Evolutionary conservation across 1,140 invertebrate genomes (phyloP).

Genomic region (Hormaphis cornu): DNA sequence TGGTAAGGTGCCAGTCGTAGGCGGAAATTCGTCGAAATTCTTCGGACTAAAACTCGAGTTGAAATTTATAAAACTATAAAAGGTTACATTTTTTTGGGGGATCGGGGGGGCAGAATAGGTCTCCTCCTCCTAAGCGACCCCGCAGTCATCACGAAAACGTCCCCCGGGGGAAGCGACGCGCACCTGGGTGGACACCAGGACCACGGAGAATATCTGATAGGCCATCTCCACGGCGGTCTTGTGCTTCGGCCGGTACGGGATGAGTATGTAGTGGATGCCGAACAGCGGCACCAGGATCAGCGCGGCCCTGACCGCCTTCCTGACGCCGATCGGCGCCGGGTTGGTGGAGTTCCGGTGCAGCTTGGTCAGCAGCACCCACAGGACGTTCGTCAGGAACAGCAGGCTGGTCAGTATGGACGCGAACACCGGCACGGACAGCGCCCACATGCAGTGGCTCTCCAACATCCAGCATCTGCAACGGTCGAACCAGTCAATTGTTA

Average conservation of each 20-base stretch:
- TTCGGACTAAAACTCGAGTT: no score
- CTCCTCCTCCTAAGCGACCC: not conserved
- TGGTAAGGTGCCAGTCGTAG: no score
- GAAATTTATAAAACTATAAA: no score
- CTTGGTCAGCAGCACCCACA: constrained; percentile 62
- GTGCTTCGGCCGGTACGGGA: constrained; percentile 68
- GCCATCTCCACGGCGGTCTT: constrained; percentile 58
- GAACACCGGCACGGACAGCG: constrained; percentile 66
- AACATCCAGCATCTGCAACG: constrained; percentile 69
- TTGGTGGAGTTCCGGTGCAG: constrained; percentile 47
- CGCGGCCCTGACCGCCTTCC: constrained; percentile 57
- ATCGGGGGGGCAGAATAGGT: no score
- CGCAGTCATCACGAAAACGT: no score
- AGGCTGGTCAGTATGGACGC: constrained; percentile 73
- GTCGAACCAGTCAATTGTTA: not conserved
- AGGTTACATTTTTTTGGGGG: no score
- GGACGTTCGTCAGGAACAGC: constrained; percentile 66
- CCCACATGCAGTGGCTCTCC: constrained; percentile 58
- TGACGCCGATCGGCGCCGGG: constrained; percentile 43
- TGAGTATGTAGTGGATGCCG: constrained; percentile 75
- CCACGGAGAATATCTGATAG: constrained; percentile 75
- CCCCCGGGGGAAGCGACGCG: not conserved
- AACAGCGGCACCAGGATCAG: constrained; percentile 71
- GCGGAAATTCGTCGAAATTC: no score
- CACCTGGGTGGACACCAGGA: constrained; percentile 81